Evolutionary conservation across 2,113 vertebrate genomes (phyloP).

Genomic region (Galemys pyrenaicus): DNA sequence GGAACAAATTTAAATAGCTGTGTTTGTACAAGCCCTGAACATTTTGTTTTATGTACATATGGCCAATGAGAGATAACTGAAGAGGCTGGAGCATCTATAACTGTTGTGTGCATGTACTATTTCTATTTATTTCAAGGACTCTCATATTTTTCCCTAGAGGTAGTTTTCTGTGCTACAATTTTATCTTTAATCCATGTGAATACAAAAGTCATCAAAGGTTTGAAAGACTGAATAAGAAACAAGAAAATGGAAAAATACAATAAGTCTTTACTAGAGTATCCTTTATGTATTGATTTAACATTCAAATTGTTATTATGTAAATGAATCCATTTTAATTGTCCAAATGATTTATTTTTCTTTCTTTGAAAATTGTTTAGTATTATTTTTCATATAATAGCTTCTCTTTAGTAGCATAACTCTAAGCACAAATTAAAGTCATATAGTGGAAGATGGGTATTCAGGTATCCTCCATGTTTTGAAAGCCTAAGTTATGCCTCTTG

Average conservation of each 20-base stretch:
- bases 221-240: background rate
- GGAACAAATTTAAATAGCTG: slow-evolving; percentile 9
- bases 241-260: background rate
- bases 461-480: background rate
- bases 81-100: background rate
- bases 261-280: background rate
- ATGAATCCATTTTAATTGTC: background rate
- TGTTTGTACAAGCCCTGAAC: background rate
- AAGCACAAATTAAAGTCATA: background rate
- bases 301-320: background rate
- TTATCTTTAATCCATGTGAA: slow-evolving; percentile 51
- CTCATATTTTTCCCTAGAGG: slow-evolving; percentile 1
- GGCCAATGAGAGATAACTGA: background rate
- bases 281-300: background rate
- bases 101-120: background rate
- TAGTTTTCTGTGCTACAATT: slow-evolving; percentile 37
- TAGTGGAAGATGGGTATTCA: background rate
- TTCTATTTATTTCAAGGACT: background rate
- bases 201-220: slow-evolving; percentile 13
- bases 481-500: background rate
- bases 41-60: background rate
- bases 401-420: slow-evolving; percentile 29
- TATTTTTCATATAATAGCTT: background rate
- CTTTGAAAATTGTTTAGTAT: background rate
- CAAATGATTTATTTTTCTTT: background rate